phyloP scores from a whole-genome alignment of 2,888 invertebrate species.

The Cacoxenus indagator region DNA sequence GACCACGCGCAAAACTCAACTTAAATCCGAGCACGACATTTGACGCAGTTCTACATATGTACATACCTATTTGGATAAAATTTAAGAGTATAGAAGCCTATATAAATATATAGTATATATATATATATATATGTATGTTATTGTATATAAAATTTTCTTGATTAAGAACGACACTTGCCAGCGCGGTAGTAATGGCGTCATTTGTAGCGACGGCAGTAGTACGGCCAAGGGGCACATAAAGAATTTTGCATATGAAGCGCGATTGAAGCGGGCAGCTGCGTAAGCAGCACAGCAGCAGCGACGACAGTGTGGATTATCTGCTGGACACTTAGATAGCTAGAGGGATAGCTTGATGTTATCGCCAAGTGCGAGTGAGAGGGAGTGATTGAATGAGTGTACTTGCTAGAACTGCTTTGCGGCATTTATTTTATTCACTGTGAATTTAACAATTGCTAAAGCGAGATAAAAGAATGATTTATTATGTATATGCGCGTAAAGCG shows the following conservation, averaged over 20 bases:
- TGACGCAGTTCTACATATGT: too few species aligned
- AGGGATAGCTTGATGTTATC: too few species aligned
- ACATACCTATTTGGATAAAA: too few species aligned
- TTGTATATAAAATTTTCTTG: slow-evolving; percentile 37
- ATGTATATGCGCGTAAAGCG: slow-evolving; percentile 31
- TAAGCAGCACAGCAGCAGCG: slow-evolving; percentile 19
- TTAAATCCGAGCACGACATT: neutral
- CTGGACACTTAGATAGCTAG: neutral
- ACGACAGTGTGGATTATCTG: neutral
- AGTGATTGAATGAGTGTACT: neutral
- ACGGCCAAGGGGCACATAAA: slow-evolving; percentile 32
- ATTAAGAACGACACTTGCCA: slow-evolving; percentile 58
- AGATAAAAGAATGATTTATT: slow-evolving; percentile 42
- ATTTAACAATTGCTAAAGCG: slow-evolving; percentile 43
- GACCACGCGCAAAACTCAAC: neutral
- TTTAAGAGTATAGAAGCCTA: too few species aligned
- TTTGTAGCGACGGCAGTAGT: slow-evolving; percentile 10
- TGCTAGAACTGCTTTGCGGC: slow-evolving; percentile 23
- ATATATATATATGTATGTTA: slow-evolving; percentile 17
- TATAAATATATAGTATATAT: slow-evolving; percentile 24
- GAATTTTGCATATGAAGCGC: slow-evolving; percentile 45
- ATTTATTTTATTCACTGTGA: slow-evolving; percentile 42
- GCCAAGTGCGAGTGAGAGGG: neutral
- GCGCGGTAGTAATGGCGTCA: neutral
- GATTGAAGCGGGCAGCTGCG: slow-evolving; percentile 9